Base-by-base conservation (phyloP, 2,797 vertebrate species). In the Adelosebastes latens region DNA sequence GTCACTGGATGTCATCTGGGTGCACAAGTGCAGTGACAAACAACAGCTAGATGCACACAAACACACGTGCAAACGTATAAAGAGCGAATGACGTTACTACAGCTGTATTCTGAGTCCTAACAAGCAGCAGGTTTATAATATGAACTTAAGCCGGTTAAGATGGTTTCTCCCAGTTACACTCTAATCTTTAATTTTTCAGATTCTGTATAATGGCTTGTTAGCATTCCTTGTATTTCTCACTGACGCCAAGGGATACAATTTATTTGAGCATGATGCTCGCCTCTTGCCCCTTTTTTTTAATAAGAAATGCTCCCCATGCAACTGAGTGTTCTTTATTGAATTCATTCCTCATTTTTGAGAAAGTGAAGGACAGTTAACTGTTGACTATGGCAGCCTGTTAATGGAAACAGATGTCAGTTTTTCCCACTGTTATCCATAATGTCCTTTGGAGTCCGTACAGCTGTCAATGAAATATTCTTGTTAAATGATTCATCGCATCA, bases 201-300 rank as follows among this genome's bases (percentile, higher is more conserved):
- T 8, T 72, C 46, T 20, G 9, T 65, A 22, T n/a, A 72, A 76
- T 32, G 18, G 55, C 73, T 67, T 49, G 63, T 76, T 77, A 69
- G 75, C 20, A 39, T 74, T 79, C 56, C 27, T 58, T 77, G 52
- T 20, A 67, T 82, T 83, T 67, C 55, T 82, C 68, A 73, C 13
- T 68, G 55, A 82, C 46, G 79, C 55, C 52, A 58, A 76, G 65
- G 58, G 81, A 80, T 20, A 29, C 60, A 80, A 79, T 91, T 82
- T 63, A 85, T 77, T 68, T 75, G 34, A 71, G 65, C 34, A n/a
- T 60, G 68, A 70, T 62, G 67, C 60, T 68, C 1, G 42, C 67
- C 71, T 84, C 72, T 46, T 70, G 64, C 56, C 24, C 24, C 52
- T 72, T 77, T 80, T 78, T 72, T 80, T 46, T 46, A 46, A 82